Percentiles rank a stretch among this genome's conserved stretches.
Conservation (phyloP, 2,888 invertebrate species). For the Trichopoda pennipes region DNA sequence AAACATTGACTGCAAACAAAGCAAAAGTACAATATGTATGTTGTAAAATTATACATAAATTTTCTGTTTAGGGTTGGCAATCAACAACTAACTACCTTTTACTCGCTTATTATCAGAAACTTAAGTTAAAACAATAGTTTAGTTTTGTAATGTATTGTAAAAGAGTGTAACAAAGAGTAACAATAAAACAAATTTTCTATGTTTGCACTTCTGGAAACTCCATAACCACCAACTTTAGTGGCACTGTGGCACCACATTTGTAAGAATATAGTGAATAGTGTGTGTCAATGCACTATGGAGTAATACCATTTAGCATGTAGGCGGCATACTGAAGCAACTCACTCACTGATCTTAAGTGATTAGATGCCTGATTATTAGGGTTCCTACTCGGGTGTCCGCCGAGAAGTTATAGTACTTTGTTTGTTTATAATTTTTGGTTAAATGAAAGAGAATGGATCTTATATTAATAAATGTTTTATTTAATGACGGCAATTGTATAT, state of each 20-base stretch:
- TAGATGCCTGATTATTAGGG: too few species aligned
- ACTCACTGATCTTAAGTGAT: too few species aligned
- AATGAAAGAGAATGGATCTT: too few species aligned
- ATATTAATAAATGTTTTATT: too few species aligned
- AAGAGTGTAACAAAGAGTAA: slow-evolving; percentile 12
- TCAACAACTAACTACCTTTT: neutral
- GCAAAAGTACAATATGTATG: slow-evolving; percentile 10
- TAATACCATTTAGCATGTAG: too few species aligned
- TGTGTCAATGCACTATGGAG: slow-evolving; percentile 30
- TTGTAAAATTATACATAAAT: slow-evolving; percentile 44
- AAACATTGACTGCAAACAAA: slow-evolving; percentile 55
- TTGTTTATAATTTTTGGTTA: too few species aligned
- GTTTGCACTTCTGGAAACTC: slow-evolving; percentile 44
- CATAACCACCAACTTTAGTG: slow-evolving; percentile 38
- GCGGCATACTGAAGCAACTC: too few species aligned
- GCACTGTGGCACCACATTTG: slow-evolving; percentile 35
- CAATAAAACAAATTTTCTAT: slow-evolving; percentile 59
- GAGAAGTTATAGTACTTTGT: too few species aligned
- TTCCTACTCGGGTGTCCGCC: too few species aligned
- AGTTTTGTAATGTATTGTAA: slow-evolving; percentile 52
- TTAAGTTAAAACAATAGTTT: slow-evolving; percentile 64
- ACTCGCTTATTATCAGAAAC: slow-evolving; percentile 47
- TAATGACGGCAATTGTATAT: too few species aligned
- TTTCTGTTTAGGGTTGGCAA: neutral
- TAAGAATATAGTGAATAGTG: slow-evolving; percentile 9